phyloP scores from a whole-genome alignment of 1,140 invertebrate species.

The Rhysida immarginata region DNA sequence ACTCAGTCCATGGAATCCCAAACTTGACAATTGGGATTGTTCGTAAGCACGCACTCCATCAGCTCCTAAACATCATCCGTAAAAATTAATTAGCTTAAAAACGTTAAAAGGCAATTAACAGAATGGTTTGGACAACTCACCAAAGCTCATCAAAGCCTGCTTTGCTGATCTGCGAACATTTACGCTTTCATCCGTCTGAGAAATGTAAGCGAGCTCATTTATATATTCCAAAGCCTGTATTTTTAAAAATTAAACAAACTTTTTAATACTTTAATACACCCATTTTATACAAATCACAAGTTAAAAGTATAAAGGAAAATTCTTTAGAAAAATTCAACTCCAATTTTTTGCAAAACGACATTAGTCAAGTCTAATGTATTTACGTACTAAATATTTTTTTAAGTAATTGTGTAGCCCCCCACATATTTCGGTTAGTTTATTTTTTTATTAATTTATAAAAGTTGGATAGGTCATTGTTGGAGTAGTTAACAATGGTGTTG shows the following conservation, averaged over 20 bases:
- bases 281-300: neutral
- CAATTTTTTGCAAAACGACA: neutral
- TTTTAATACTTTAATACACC: neutral
- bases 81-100: constrained; percentile 17
- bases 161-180: constrained; percentile 23
- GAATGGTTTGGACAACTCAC: constrained; percentile 8
- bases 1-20: constrained; percentile 33
- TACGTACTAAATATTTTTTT: neutral
- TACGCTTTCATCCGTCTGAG: constrained; percentile 25
- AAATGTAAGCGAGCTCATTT: constrained; percentile 23
- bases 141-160: constrained; percentile 21
- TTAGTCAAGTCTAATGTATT: constrained; percentile 21
- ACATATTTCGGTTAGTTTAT: neutral
- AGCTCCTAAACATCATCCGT: constrained; percentile 22
- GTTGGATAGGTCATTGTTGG: too few relatives aligned
- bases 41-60: constrained; percentile 30
- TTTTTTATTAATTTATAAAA: too few relatives aligned
- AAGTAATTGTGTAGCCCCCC: neutral
- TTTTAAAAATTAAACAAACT: constrained; percentile 13
- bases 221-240: constrained; percentile 26
- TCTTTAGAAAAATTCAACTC: constrained; percentile 7
- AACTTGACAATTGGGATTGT: constrained; percentile 29
- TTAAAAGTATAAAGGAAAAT: neutral
- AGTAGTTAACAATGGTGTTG: too few relatives aligned
- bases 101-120: constrained; percentile 12